These are phyloP conservation scores for Serranus cabrilla DNA, from an alignment of 2,797 vertebrate species.

Conservation along the genomic window DNA sequence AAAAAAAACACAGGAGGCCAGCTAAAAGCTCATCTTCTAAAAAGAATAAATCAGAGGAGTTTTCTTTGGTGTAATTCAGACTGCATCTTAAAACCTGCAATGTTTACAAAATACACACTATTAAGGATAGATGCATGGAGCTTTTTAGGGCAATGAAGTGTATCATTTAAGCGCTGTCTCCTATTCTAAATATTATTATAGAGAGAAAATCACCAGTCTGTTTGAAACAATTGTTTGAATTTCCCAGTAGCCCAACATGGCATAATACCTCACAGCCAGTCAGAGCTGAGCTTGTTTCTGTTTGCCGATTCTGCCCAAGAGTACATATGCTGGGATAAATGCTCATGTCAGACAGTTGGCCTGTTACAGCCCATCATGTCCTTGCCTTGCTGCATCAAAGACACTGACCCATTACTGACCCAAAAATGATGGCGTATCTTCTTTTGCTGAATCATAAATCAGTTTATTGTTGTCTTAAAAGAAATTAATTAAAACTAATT, in stretches of 20 bases:
- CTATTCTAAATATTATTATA: constrained; percentile 22
- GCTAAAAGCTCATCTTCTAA: constrained; percentile 25
- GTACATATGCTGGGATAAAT: neutral
- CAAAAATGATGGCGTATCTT: neutral
- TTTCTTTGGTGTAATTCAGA: constrained; percentile 29
- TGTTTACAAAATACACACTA: constrained; percentile 19
- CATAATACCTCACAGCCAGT: constrained; percentile 8
- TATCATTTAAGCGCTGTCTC: constrained; percentile 15
- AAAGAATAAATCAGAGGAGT: constrained; percentile 14
- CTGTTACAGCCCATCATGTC: constrained; percentile 11
- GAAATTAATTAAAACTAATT: neutral
- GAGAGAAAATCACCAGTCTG: constrained; percentile 11
- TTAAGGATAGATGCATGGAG: constrained; percentile 12
- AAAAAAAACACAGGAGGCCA: constrained; percentile 4
- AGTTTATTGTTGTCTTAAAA: constrained; percentile 1
- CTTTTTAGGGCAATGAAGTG: constrained; percentile 4
- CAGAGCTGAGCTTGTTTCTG: constrained; percentile 7
- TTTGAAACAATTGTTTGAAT: constrained; percentile 31
- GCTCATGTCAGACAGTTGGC: neutral
- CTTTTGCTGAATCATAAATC: neutral
- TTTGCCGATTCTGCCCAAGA: constrained; percentile 10
- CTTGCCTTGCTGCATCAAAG: constrained; percentile 4
- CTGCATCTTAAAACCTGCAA: constrained; percentile 24
- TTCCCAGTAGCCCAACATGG: constrained; percentile 1
- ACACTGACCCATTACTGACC: constrained; percentile 2